Evolutionary conservation across 1,140 invertebrate genomes (phyloP).

Genomic region (Micrasema longulum): DNA sequence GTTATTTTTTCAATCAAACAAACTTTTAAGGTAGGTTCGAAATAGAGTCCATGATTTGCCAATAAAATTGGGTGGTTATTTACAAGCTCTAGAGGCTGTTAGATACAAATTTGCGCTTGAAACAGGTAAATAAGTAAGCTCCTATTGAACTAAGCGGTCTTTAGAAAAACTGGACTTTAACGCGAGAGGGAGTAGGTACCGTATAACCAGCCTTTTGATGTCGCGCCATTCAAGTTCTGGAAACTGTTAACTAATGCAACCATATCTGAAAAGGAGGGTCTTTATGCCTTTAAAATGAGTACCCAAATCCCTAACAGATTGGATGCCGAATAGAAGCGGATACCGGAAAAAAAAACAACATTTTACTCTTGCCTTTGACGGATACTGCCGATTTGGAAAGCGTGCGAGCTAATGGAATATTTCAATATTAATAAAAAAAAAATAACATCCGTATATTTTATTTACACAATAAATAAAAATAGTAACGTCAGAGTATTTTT

Average conservation of each 20-base stretch:
- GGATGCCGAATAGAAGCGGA: neutral
- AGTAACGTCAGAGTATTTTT: too few relatives aligned
- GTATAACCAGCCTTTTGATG: constrained; percentile 30
- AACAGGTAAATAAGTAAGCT: neutral
- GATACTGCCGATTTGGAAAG: too few relatives aligned
- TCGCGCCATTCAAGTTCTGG: constrained; percentile 23
- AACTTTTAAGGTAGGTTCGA: too few relatives aligned
- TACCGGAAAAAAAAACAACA: neutral
- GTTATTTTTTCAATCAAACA: too few relatives aligned
- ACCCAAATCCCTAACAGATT: constrained; percentile 6
- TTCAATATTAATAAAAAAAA: too few relatives aligned
- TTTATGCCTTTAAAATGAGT: constrained; percentile 35
- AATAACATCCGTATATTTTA: too few relatives aligned
- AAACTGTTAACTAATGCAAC: constrained; percentile 36
- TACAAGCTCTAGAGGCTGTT: too few relatives aligned
- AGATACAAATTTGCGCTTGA: neutral
- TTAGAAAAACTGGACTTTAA: constrained; percentile 11
- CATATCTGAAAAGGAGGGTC: constrained; percentile 28
- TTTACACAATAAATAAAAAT: too few relatives aligned
- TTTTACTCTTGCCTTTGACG: too few relatives aligned
- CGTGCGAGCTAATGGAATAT: too few relatives aligned
- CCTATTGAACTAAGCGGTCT: constrained; percentile 7
- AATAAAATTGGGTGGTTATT: too few relatives aligned
- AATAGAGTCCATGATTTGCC: too few relatives aligned
- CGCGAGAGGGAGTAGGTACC: constrained; percentile 3